A percentile compares a stretch with the other conserved stretches of the same genome.
Conservation (phyloP, 2,113 vertebrate genomes). For the Albula goreensis region DNA sequence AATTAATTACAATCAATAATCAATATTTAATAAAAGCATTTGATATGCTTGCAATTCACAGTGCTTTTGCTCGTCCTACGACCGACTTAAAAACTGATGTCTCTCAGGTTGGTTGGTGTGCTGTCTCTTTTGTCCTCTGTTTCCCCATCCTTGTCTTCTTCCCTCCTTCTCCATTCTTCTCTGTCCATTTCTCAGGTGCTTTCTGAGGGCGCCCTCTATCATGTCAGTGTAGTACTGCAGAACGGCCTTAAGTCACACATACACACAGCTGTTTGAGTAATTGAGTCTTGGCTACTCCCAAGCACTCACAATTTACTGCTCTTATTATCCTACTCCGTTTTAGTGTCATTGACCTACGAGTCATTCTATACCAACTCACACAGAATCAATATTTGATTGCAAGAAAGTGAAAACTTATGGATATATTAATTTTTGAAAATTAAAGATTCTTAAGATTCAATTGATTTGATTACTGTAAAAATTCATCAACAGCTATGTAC, state of each 20-base stretch:
- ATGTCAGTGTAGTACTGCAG: constrained; percentile 72
- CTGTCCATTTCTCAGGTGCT: constrained; percentile 59
- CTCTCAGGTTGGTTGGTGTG: constrained; percentile 73
- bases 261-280: not conserved
- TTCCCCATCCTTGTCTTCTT: constrained; percentile 55
- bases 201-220: constrained; percentile 66
- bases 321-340: too few species aligned
- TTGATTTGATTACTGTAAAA: too few species aligned
- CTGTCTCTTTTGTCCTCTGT: constrained; percentile 63
- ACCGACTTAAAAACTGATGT: constrained; percentile 67
- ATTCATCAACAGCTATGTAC: too few species aligned
- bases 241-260: constrained; percentile 53
- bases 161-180: constrained; percentile 13
- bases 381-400: too few species aligned
- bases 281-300: not conserved
- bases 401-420: too few species aligned
- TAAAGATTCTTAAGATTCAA: too few species aligned
- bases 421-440: too few species aligned
- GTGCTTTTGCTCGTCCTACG: constrained; percentile 13
- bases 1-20: not conserved
- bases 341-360: too few species aligned
- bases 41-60: constrained; percentile 46
- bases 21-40: constrained; percentile 52
- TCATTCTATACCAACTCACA: too few species aligned
- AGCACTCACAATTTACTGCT: not conserved